Evolutionary conservation across 2,797 vertebrate genomes (phyloP).

Genomic region (Gymnodraco acuticeps): DNA sequence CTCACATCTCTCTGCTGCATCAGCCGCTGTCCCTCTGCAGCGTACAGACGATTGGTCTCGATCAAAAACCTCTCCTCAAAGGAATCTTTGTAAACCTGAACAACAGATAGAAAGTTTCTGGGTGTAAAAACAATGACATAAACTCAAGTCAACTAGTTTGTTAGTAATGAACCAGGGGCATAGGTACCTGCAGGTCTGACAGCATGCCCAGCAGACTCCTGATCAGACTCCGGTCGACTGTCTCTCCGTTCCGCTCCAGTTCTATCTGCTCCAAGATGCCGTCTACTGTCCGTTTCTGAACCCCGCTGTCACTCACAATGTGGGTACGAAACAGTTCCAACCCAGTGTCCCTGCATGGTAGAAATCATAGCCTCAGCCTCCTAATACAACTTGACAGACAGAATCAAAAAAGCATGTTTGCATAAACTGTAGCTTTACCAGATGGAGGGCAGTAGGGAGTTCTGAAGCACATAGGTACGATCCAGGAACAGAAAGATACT

Average conservation of each 20-base stretch:
- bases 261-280: constrained; percentile 97
- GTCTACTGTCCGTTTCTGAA: constrained; percentile 97
- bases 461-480: constrained; percentile 98
- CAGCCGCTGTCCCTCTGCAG: constrained; percentile 96
- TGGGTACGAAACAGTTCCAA: constrained; percentile 97
- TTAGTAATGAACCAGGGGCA: neutral
- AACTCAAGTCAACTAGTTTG: too few relatives aligned
- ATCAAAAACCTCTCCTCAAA: constrained; percentile 96
- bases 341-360: constrained; percentile 93
- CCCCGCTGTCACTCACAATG: constrained; percentile 96
- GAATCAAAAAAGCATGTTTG: neutral
- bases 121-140: neutral
- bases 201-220: constrained; percentile 98
- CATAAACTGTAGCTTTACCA: constrained; percentile 86
- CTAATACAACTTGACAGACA: neutral
- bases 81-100: constrained; percentile 97
- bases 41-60: constrained; percentile 96
- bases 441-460: constrained; percentile 98
- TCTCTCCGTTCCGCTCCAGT: constrained; percentile 95
- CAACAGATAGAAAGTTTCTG: constrained; percentile 9
- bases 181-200: constrained; percentile 95
- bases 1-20: constrained; percentile 99
- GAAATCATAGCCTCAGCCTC: constrained; percentile 22
- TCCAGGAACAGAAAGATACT: constrained; percentile 99
- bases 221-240: constrained; percentile 95